Evolutionary conservation across 1,140 invertebrate genomes (phyloP), one percentile per base, ranked within the genome.

Genomic region (Pogonomyrmex californicus): DNA sequence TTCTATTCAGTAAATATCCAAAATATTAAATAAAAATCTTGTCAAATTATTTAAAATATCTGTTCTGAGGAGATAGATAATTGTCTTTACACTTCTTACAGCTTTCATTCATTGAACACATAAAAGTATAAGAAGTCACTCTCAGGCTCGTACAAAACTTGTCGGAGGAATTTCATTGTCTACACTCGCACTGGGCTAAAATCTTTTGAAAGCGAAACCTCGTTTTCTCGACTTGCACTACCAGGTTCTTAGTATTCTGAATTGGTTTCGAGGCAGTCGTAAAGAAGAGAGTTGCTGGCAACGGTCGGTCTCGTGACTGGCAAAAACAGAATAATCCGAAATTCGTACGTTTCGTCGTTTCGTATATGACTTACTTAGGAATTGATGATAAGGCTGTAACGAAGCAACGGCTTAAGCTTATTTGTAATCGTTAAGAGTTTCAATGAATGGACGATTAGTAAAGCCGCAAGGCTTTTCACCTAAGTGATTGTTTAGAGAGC

Each of bases 351-450:
- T 14, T 1, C 51, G 1, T 38, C 5, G n/a, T 49, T 49, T 36
- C 54, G n/a, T 30, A 14, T 23, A 73, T 36, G 54, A 75, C 10
- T 75, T 49, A 75, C 56, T n/a, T n/a, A 30, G 33, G 41, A 58
- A 33, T 60, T 41, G 6, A 14, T 23, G 51, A 44, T 71, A 71
- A 9, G 41, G 12, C 7, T 23, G 10, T 75, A 83, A 75, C 56
- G 54, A 83, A 75, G 79, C 47, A 44, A 60, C 44, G 68, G 30
- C 54, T 33, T 33, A 14, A 30, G n/a, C 12, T n/a, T 51, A 81
- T 85, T 85, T 85, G 47, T 65, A 85, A 78, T 78, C 73, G 73
- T 85, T 85, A 85, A 5, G 58, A 63, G 36, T 83, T 62, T 73
- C 79, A 41, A 83, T 83, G 79, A 83, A 83, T 56, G 79, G 75